Base-by-base conservation (phyloP, 2,888 invertebrate species). In the Apodemia zela region DNA sequence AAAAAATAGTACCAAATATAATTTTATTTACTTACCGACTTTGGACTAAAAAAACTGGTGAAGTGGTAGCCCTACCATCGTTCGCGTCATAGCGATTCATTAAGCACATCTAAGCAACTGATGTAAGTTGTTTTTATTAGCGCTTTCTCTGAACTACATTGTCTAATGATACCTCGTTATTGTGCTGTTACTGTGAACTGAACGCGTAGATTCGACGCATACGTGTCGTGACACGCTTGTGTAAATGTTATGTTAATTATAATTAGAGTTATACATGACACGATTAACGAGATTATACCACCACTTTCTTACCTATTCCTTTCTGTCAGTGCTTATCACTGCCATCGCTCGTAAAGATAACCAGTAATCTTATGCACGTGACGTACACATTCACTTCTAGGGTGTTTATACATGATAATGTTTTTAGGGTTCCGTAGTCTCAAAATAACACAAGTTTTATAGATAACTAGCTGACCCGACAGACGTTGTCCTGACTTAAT, bases 81-180 rank as follows among this genome's bases (percentile, higher is more conserved):
- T 60, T 63, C 66, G 63, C 66, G 68, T 68, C 68, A 68, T 65
- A 57, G 63, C 61, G 64, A 61, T 58, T 69, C 68, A 66, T 68
- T 65, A 69, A 62, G 61, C 69, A 61, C 62, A 57, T 57, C 57
- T 57, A 25, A 57, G 59, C 64, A 61, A 60, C 60, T 70, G 72
- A 69, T 68, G 71, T 70, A 72, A 72, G 66, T n/a, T 18, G 66
- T 57, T 57, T 57, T 57, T 57, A 57, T 57, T 57, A 57, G 57
- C 69, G 57, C 57, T 57, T 57, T 57, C 57, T 57, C 57, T 57
- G 57, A 57, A 57, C 57, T 57, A 57, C 57, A 57, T 57, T 57
- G 57, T 57, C 54, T 57, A 57, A 57, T 57, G 57, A 64, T 59
- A 60, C 62, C 60, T 49, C 59, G 57, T 57, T 25, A 57, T 57